phyloP scores from a whole-genome alignment of 2,113 vertebrate species.

The Apus apus region DNA sequence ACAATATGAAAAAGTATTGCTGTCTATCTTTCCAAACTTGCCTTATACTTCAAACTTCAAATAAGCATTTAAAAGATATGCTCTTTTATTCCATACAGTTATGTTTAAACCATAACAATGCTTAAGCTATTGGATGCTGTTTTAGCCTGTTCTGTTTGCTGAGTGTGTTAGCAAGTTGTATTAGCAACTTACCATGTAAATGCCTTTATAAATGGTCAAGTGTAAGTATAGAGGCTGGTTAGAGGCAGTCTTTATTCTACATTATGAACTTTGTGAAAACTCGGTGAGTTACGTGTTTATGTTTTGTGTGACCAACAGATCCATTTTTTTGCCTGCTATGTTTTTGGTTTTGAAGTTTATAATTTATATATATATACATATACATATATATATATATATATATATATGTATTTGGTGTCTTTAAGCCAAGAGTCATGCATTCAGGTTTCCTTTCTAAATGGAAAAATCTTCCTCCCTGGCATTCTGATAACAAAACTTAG shows the following conservation, averaged over 20 bases:
- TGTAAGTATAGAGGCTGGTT: neutral
- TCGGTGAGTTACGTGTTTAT: neutral
- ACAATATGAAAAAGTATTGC: neutral
- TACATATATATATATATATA: too few relatives aligned
- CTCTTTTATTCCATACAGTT: neutral
- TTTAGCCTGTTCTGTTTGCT: neutral
- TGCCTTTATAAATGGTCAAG: neutral
- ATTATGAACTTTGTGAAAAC: neutral
- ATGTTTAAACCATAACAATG: neutral
- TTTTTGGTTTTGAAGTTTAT: neutral
- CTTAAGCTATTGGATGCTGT: neutral
- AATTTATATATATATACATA: neutral
- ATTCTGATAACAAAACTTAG: neutral
- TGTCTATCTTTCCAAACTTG: neutral
- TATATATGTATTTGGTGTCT: neutral
- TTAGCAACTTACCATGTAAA: neutral
- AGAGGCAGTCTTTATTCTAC: neutral
- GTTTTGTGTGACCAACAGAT: neutral
- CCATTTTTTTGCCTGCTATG: neutral
- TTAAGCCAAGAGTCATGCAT: neutral
- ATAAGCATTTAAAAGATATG: neutral
- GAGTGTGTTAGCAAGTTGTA: neutral
- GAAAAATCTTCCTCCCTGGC: neutral
- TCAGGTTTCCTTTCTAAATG: constrained; percentile 16
- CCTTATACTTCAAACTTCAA: neutral